phyloP scores from a whole-genome alignment of 2,888 invertebrate genomes.

The Ecdyonurus torrentis region DNA sequence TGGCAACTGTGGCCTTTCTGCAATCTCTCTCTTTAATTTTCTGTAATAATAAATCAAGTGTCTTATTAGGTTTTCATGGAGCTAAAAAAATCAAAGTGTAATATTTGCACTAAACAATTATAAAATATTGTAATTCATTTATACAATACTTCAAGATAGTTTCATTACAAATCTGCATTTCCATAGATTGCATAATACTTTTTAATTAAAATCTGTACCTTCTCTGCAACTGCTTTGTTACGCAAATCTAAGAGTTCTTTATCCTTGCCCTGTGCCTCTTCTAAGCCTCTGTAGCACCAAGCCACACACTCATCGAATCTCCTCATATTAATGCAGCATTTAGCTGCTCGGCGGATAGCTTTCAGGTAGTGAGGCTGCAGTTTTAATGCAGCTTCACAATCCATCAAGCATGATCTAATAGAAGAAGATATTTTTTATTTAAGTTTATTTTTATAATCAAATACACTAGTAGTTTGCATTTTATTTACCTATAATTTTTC shows the following conservation, averaged over 20 bases:
- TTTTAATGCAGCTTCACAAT: constrained; percentile 61
- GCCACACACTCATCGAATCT: constrained; percentile 53
- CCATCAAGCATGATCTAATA: constrained; percentile 51
- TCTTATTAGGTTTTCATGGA: constrained; percentile 30
- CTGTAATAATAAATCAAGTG: constrained; percentile 8
- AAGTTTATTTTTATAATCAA: background rate
- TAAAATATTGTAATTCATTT: too few species aligned
- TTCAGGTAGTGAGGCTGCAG: constrained; percentile 62
- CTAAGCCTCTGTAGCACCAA: constrained; percentile 41
- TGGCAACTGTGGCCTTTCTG: constrained; percentile 20
- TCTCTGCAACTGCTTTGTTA: constrained; percentile 32
- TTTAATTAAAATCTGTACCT: constrained; percentile 23
- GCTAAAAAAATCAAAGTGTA: constrained; percentile 10
- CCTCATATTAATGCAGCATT: constrained; percentile 46
- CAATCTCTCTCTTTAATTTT: constrained; percentile 12
- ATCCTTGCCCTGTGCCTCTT: constrained; percentile 22
- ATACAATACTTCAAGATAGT: too few species aligned
- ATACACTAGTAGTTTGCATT: background rate
- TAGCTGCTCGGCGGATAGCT: constrained; percentile 55
- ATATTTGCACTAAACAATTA: too few species aligned
- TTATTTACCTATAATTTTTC: constrained; percentile 49
- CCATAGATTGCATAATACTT: constrained; percentile 5
- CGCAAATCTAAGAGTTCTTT: constrained; percentile 36
- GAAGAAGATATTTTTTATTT: background rate
- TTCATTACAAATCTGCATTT: too few species aligned